Conservation (phyloP, 2,888 invertebrate species). For the Tridacna gigas region DNA sequence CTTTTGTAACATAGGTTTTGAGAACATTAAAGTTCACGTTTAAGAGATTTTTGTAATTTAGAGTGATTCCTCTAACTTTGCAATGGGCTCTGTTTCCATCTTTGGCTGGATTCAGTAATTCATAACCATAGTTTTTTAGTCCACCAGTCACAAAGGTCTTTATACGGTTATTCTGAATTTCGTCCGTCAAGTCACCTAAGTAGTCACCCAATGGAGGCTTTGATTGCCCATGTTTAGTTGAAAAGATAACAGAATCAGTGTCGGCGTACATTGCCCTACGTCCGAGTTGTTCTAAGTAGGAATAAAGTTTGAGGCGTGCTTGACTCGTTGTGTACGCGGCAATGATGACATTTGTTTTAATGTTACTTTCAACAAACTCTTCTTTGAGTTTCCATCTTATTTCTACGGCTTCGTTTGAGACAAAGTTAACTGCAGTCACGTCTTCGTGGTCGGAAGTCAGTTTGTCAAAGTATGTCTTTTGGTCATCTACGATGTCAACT, state of each 20-base stretch:
- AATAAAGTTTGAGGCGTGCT: slow-evolving; percentile 46
- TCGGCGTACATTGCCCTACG: neutral
- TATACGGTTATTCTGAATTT: slow-evolving; percentile 61
- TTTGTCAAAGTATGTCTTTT: slow-evolving; percentile 28
- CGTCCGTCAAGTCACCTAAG: slow-evolving; percentile 82
- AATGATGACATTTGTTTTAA: slow-evolving; percentile 45
- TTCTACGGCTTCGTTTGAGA: slow-evolving; percentile 4
- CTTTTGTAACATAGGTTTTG: no score
- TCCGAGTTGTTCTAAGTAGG: neutral
- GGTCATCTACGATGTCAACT: slow-evolving; percentile 12
- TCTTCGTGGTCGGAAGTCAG: slow-evolving; percentile 37
- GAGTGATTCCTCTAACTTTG: no score
- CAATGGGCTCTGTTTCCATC: no score
- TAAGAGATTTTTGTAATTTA: no score
- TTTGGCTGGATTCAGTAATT: no score
- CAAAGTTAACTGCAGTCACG: no score
- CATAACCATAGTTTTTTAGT: slow-evolving; percentile 48
- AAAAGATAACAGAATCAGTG: slow-evolving; percentile 43
- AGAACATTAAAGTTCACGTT: no score
- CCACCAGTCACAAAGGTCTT: slow-evolving; percentile 37
- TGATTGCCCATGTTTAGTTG: slow-evolving; percentile 46
- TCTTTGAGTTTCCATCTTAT: neutral
- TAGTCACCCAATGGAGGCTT: slow-evolving; percentile 75
- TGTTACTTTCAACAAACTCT: slow-evolving; percentile 40
- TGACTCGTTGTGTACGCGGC: slow-evolving; percentile 20